Evolutionary conservation across 1,140 invertebrate species (phyloP).

Genomic region (Brachionus rotundiformis): DNA sequence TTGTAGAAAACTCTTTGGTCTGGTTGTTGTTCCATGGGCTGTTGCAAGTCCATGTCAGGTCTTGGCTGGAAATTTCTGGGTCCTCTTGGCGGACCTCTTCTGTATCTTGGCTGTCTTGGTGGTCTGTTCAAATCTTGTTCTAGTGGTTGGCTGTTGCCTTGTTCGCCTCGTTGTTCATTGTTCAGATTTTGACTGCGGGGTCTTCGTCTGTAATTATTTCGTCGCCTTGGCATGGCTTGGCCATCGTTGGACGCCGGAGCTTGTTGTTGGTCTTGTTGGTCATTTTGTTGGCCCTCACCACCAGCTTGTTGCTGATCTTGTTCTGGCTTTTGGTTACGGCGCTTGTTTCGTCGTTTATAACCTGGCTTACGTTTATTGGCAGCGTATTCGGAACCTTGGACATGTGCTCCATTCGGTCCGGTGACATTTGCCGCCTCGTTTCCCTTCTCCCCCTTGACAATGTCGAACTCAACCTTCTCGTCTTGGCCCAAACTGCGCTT

Average conservation of each 20-base stretch:
- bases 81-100: not conserved
- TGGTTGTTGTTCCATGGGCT: not conserved
- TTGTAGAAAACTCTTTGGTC: not conserved
- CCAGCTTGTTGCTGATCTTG: not conserved
- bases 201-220: not conserved
- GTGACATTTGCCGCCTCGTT: constrained; percentile 96
- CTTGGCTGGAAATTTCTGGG: constrained; percentile 20
- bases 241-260: not conserved
- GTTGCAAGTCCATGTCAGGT: not conserved
- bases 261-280: not conserved
- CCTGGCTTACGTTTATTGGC: constrained; percentile 64
- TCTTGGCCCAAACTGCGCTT: constrained; percentile 97
- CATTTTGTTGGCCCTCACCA: not conserved
- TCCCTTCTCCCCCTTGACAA: constrained; percentile 75
- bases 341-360: constrained; percentile 19
- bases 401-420: constrained; percentile 84
- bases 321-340: not conserved
- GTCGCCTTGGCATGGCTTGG: not conserved
- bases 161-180: not conserved
- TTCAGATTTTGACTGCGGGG: not conserved
- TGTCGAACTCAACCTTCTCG: constrained; percentile 96
- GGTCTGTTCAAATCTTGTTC: not conserved
- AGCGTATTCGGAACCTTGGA: constrained; percentile 92
- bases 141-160: not conserved
- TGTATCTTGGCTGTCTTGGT: constrained; percentile 4